Conservation (phyloP, 2,888 invertebrate species). For the Podotricha telesiphe region DNA sequence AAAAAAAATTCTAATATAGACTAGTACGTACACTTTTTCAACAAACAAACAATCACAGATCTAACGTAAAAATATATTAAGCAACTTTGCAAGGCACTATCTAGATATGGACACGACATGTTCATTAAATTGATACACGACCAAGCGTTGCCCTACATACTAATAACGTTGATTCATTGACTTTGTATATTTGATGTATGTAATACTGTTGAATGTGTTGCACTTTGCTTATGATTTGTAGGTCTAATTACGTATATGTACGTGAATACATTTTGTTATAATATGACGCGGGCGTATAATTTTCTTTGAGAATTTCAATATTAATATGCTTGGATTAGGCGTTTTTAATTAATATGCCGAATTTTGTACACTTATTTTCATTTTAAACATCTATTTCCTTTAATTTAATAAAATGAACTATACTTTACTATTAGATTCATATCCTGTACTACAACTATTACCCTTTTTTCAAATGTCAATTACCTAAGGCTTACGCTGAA, state of each 20-base stretch:
- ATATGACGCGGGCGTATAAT: neutral
- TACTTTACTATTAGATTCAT: no score
- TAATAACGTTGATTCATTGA: slow-evolving; percentile 42
- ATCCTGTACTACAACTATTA: no score
- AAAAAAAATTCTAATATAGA: neutral
- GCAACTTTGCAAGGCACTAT: slow-evolving; percentile 43
- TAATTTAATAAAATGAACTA: no score
- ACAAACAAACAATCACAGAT: slow-evolving; percentile 21
- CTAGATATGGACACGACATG: slow-evolving; percentile 57
- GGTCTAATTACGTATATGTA: neutral
- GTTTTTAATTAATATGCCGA: no score
- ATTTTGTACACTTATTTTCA: no score
- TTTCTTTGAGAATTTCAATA: no score
- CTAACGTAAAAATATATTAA: slow-evolving; percentile 32
- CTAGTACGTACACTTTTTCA: neutral
- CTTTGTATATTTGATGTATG: slow-evolving; percentile 30
- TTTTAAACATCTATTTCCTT: no score
- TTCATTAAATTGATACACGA: slow-evolving; percentile 55
- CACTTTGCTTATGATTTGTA: slow-evolving; percentile 18
- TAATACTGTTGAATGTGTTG: neutral
- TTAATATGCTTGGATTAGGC: no score
- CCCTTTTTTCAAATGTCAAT: no score
- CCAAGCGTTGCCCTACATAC: slow-evolving; percentile 54
- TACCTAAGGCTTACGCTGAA: no score
- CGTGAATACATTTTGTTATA: slow-evolving; percentile 8